These are phyloP conservation scores for Leucophora obtusa DNA, from an alignment of 2,888 invertebrate genomes.

Conservation along the genomic window DNA sequence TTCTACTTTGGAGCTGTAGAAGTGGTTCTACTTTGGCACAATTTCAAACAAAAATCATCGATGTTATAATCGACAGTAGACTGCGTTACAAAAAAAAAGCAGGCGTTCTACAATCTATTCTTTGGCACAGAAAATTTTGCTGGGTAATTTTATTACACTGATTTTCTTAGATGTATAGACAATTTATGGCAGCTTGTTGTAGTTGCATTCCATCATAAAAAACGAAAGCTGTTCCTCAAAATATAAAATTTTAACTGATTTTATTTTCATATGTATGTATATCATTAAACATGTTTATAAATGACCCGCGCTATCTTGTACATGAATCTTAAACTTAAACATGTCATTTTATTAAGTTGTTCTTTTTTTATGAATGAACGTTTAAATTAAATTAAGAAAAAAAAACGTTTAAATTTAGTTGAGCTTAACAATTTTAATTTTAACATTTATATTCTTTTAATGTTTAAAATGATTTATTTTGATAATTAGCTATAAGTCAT, in stretches of 20 bases:
- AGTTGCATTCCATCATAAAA: slow-evolving; percentile 53
- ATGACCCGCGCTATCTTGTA: background rate
- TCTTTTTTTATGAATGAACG: slow-evolving; percentile 6
- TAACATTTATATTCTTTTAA: background rate
- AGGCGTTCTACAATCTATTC: too few species aligned
- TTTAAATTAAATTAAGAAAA: background rate
- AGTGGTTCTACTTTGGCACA: too few species aligned
- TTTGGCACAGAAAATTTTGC: too few species aligned
- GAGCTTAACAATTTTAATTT: background rate
- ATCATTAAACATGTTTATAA: background rate
- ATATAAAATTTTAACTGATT: background rate
- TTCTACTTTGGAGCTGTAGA: too few species aligned
- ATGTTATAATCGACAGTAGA: too few species aligned
- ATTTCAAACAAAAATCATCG: too few species aligned
- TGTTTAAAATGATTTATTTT: background rate
- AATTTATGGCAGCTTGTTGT: slow-evolving; percentile 4
- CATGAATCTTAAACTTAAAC: slow-evolving; percentile 1
- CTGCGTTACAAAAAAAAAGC: too few species aligned
- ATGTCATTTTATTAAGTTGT: background rate
- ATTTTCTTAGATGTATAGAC: background rate
- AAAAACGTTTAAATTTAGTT: background rate
- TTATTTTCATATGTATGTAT: too few species aligned
- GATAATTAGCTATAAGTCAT: background rate
- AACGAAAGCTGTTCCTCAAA: slow-evolving; percentile 59
- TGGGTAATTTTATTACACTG: background rate